These are phyloP conservation scores for Athalia rosae DNA, from an alignment of 2,888 invertebrate species.

Conservation along the genomic window DNA sequence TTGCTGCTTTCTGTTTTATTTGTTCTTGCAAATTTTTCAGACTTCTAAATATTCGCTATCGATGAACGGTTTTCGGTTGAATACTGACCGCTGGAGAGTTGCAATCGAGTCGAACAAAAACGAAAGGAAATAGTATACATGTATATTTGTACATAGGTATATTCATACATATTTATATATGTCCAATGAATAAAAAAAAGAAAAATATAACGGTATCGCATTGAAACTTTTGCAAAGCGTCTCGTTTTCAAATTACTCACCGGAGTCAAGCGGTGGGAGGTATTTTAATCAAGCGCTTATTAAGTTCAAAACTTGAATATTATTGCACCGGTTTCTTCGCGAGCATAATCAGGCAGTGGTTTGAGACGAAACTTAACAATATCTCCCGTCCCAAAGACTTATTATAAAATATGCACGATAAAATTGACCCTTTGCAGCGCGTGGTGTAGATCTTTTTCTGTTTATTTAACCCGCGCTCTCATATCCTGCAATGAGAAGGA, in stretches of 20 bases:
- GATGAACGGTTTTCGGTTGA: too few species aligned
- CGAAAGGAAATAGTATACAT: conserved; percentile 12
- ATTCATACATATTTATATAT: background rate
- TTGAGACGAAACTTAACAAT: conserved; percentile 34
- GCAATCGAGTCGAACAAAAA: conserved; percentile 36
- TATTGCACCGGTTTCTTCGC: conserved; percentile 52
- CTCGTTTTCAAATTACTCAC: conserved; percentile 64
- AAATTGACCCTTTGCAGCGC: background rate
- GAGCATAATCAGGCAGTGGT: conserved; percentile 29
- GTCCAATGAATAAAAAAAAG: conserved; percentile 20
- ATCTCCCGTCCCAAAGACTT: background rate
- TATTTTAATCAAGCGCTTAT: conserved; percentile 67
- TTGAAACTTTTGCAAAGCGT: conserved; percentile 62
- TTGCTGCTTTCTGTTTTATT: too few species aligned
- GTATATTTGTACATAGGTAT: too few species aligned
- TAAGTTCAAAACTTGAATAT: conserved; percentile 66
- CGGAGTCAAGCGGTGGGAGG: conserved; percentile 51
- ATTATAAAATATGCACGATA: background rate
- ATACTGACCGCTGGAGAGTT: too few species aligned
- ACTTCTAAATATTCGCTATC: too few species aligned
- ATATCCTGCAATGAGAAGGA: too few species aligned
- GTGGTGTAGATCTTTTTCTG: too few species aligned
- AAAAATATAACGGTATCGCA: conserved; percentile 51
- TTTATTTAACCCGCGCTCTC: too few species aligned
- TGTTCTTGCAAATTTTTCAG: too few species aligned